Percentiles rank a stretch among this genome's conserved stretches.
Conservation (phyloP, 1,140 invertebrate genomes). For the Lycorma delicatula region DNA sequence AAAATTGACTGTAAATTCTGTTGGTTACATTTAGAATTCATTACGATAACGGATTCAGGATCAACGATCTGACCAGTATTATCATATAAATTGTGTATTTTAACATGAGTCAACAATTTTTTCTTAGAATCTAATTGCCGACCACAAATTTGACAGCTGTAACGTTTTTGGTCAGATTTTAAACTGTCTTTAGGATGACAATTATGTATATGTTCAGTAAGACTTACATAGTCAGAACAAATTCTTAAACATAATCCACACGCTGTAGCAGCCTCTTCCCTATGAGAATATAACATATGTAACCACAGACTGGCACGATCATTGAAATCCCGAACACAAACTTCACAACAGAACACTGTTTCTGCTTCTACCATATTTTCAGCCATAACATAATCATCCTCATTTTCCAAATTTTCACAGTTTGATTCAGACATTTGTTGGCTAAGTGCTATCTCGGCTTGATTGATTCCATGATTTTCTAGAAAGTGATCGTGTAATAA, state of each 20-base stretch:
- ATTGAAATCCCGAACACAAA: slow-evolving; percentile 44
- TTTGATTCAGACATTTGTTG: neutral
- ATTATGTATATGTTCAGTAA: slow-evolving; percentile 44
- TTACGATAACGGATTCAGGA: slow-evolving; percentile 34
- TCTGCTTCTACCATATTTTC: slow-evolving; percentile 33
- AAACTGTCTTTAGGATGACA: slow-evolving; percentile 34
- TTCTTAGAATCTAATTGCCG: slow-evolving; percentile 49
- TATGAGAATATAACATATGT: slow-evolving; percentile 47
- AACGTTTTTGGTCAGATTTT: slow-evolving; percentile 28
- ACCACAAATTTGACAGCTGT: slow-evolving; percentile 43
- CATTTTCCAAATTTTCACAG: neutral
- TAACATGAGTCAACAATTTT: slow-evolving; percentile 47
- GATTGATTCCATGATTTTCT: slow-evolving; percentile 40
- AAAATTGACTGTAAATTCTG: neutral
- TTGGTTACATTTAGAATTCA: slow-evolving; percentile 16
- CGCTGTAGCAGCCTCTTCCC: slow-evolving; percentile 44
- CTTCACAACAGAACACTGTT: slow-evolving; percentile 42
- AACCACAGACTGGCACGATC: slow-evolving; percentile 46
- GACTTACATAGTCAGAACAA: slow-evolving; percentile 40
- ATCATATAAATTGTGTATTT: slow-evolving; percentile 44
- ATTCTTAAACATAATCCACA: slow-evolving; percentile 50
- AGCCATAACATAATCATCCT: slow-evolving; percentile 18
- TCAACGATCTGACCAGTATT: slow-evolving; percentile 39
- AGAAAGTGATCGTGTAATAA: slow-evolving; percentile 40
- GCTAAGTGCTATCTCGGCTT: slow-evolving; percentile 23